A percentile compares a stretch with the other conserved stretches of the same genome.
Conservation (phyloP, 2,797 vertebrate species). For the Squalus acanthias region DNA sequence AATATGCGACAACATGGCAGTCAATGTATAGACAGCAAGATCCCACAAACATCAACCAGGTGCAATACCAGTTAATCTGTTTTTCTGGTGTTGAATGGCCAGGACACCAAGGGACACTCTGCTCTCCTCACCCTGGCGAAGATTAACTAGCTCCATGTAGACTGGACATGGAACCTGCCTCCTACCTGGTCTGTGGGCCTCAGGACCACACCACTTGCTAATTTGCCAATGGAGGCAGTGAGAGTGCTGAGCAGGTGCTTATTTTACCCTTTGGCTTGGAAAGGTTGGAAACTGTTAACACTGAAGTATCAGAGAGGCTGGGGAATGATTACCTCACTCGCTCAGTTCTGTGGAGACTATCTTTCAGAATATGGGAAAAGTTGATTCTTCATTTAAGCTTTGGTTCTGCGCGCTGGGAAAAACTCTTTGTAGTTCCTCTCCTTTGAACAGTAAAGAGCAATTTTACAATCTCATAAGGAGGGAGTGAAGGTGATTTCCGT, state of each 20-base stretch:
- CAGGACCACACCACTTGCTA: not conserved
- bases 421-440: not conserved
- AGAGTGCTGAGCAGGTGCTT: not conserved
- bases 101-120: too few relatives aligned
- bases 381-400: not conserved
- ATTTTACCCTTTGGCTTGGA: not conserved
- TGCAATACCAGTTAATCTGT: too few relatives aligned
- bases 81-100: too few relatives aligned
- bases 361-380: not conserved
- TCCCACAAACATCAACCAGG: not conserved
- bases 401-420: not conserved
- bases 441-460: not conserved
- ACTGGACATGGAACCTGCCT: not conserved
- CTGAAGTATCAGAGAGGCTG: not conserved
- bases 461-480: not conserved
- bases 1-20: not conserved
- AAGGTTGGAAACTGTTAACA: not conserved
- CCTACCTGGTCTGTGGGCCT: not conserved
- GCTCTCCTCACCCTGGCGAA: too few relatives aligned
- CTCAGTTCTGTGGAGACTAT: not conserved
- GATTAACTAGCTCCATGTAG: too few relatives aligned
- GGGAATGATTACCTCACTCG: not conserved
- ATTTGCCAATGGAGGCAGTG: not conserved
- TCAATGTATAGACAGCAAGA: not conserved
- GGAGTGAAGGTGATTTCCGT: not conserved